Evolutionary conservation across 1,140 invertebrate genomes (phyloP), one percentile per base, ranked within the genome.

Genomic region (Nylanderia fulva): DNA sequence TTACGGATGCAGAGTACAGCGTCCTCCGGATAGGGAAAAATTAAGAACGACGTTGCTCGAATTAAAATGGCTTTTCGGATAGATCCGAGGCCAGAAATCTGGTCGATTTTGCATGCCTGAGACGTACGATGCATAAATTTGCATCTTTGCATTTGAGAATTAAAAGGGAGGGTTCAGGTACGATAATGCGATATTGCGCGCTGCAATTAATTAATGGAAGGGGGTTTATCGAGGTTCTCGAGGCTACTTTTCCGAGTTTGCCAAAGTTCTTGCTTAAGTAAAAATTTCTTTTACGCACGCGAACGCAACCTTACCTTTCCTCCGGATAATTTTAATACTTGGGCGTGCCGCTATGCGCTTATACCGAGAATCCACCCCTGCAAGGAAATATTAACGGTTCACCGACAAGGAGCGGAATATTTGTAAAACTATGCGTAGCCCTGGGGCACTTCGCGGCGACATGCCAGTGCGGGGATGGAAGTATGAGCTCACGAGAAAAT

Each of bases 351-450:
- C 45, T 58, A 39, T 52, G 52, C 64, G 52, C 52, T 42, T 13
- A 54, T 82, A 82, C 29, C 56, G 13, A 66, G 15, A 71, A n/a
- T 45, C 52, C 66, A 58, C 27, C 58, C 68, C 21, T 42, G 61
- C 52, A 21, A 80, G 86, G 91, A 90, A 48, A 92, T 93, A 91
- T 93, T 91, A 91, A 91, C 91, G 88, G 88, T 71, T 87, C 84
- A 84, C 69, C 89, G 85, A 92, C 87, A 92, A 91, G 90, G 88
- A 83, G 83, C 71, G 86, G 91, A 94, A 94, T 94, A 93, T 93
- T 94, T 92, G 92, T 93, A 93, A 94, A 94, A 94, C 92, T 94
- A 94, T 94, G 93, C 92, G 90, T 91, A 85, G 91, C 91, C 88
- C 85, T 89, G 90, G 79, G 90, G 90, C 89, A 88, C 86, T 92